A percentile compares a stretch with the other conserved stretches of the same genome.
phyloP scores from a whole-genome alignment of 2,888 invertebrate species.

The Tribolium freemani region DNA sequence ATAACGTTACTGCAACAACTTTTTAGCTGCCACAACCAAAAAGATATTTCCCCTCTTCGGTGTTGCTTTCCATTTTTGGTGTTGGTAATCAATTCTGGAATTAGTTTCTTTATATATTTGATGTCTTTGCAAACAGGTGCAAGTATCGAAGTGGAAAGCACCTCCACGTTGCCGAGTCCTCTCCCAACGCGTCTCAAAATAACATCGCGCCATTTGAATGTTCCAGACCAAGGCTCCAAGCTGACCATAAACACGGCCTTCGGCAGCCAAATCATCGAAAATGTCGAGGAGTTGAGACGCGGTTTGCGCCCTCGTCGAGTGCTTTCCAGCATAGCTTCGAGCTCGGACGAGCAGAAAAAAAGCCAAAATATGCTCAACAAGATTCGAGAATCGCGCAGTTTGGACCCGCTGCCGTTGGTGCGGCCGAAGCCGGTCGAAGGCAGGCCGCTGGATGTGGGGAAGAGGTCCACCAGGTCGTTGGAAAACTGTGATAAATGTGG shows the following conservation, averaged over 20 bases:
- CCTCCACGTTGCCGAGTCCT: slow-evolving; percentile 72
- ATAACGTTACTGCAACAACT: too few relatives aligned
- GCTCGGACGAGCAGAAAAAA: slow-evolving; percentile 71
- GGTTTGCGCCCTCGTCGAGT: slow-evolving; percentile 69
- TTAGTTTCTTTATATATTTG: not conserved
- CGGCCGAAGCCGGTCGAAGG: slow-evolving; percentile 49
- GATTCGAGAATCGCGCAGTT: slow-evolving; percentile 75
- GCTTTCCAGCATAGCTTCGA: slow-evolving; percentile 77
- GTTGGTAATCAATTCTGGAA: slow-evolving; percentile 38
- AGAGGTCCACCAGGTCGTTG: slow-evolving; percentile 66
- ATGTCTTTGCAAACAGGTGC: slow-evolving; percentile 57
- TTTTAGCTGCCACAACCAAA: too few relatives aligned
- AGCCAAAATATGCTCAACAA: slow-evolving; percentile 61
- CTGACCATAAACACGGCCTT: slow-evolving; percentile 68
- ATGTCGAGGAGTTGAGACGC: slow-evolving; percentile 52
- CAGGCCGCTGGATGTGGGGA: slow-evolving; percentile 50
- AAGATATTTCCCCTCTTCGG: too few relatives aligned
- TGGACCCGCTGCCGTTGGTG: slow-evolving; percentile 74
- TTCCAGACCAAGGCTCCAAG: slow-evolving; percentile 71
- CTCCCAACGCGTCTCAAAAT: slow-evolving; percentile 65
- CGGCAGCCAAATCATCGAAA: slow-evolving; percentile 63
- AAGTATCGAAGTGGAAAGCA: slow-evolving; percentile 72
- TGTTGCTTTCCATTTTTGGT: slow-evolving; percentile 49
- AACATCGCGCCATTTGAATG: slow-evolving; percentile 68
- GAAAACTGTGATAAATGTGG: slow-evolving; percentile 70